These are phyloP conservation scores for Eulemur rufifrons DNA, from an alignment of 2,113 vertebrate species.

Conservation along the genomic window DNA sequence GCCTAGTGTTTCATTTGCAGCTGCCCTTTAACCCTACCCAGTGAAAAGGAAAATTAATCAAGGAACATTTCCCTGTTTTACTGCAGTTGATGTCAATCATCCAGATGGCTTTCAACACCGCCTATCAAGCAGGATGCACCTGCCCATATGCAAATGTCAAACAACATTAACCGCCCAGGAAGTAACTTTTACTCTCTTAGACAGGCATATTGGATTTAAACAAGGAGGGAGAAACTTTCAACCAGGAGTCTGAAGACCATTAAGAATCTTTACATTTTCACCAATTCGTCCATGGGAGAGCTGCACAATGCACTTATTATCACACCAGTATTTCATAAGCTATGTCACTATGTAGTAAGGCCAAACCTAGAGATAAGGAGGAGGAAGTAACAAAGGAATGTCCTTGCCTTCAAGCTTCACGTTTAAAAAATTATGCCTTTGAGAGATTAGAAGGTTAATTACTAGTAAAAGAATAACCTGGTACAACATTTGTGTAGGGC, in stretches of 20 bases:
- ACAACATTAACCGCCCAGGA: not conserved
- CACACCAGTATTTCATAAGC: not conserved
- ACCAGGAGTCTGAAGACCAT: not conserved
- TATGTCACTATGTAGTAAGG: not conserved
- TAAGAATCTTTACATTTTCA: not conserved
- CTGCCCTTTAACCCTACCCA: not conserved
- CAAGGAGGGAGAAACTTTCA: not conserved
- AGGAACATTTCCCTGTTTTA: not conserved
- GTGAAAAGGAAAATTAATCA: not conserved
- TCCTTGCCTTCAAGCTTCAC: not conserved
- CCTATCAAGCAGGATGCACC: not conserved
- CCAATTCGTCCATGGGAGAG: not conserved
- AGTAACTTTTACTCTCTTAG: not conserved
- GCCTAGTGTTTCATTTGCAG: not conserved
- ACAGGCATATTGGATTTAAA: not conserved
- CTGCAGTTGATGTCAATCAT: not conserved
- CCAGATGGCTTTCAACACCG: not conserved
- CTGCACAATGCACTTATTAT: not conserved
- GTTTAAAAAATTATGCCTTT: not conserved
- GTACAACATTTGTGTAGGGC: not conserved
- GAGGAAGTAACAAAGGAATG: not conserved
- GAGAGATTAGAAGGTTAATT: not conserved
- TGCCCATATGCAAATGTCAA: not conserved
- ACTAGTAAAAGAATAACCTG: not conserved
- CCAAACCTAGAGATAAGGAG: not conserved